Percentiles rank a stretch among this genome's conserved stretches.
These are phyloP conservation scores for Acromyrmex echinatior DNA, from an alignment of 1,140 invertebrate genomes.

Conservation along the genomic window DNA sequence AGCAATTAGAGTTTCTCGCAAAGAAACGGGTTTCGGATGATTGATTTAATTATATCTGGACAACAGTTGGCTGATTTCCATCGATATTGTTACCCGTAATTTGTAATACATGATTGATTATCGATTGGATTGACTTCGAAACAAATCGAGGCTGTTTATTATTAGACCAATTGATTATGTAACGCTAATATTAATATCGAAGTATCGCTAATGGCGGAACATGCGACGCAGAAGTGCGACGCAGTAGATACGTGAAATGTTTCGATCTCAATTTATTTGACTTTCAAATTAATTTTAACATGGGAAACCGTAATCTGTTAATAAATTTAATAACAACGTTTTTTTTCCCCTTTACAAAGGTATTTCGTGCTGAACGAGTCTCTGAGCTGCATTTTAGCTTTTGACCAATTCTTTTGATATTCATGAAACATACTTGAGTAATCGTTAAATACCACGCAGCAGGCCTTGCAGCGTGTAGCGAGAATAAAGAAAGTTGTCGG, in stretches of 20 bases:
- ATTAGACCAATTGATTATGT: neutral
- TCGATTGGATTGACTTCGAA: slow-evolving; percentile 9
- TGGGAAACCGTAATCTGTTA: neutral
- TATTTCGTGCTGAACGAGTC: neutral
- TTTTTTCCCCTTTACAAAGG: neutral
- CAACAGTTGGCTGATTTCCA: neutral
- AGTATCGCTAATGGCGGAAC: neutral
- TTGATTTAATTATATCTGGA: slow-evolving; percentile 45
- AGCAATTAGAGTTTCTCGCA: slow-evolving; percentile 20
- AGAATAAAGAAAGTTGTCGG: slow-evolving; percentile 14
- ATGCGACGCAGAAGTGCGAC: neutral
- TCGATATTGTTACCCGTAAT: neutral
- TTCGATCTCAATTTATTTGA: neutral
- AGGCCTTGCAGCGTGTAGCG: neutral
- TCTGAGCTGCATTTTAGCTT: slow-evolving; percentile 6
- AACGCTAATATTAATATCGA: neutral
- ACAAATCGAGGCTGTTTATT: slow-evolving; percentile 2
- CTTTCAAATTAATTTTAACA: slow-evolving; percentile 5
- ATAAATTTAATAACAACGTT: neutral
- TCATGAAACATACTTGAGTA: slow-evolving; percentile 41
- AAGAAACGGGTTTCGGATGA: neutral
- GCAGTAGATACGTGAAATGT: neutral
- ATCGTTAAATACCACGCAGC: slow-evolving; percentile 14
- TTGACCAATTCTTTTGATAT: slow-evolving; percentile 30
- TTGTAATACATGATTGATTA: neutral